Evolutionary conservation across 92 coral and sea anemone genomes (phyloP).

Genomic region (Meandrina meandrites): DNA sequence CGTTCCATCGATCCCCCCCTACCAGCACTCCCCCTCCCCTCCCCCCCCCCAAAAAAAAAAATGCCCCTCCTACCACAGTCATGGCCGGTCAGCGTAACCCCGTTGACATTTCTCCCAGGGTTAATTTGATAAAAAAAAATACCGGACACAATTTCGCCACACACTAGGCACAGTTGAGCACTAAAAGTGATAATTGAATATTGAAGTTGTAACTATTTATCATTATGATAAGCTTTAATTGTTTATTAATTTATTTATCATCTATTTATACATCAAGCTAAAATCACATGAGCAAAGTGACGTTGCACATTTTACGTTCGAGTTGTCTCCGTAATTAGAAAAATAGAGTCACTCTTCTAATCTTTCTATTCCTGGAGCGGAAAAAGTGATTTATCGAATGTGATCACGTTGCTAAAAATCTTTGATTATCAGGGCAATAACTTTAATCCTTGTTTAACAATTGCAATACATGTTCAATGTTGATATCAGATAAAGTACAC

Average conservation of each 20-base stretch:
- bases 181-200: background rate
- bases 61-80: no score
- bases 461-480: background rate
- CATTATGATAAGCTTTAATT: background rate
- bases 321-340: background rate
- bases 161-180: background rate
- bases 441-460: background rate
- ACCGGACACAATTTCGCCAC: background rate
- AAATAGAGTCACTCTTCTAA: background rate
- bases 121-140: no score
- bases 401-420: background rate
- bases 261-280: background rate
- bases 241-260: background rate
- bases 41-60: background rate
- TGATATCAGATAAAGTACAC: no score
- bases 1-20: background rate
- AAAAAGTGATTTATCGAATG: background rate
- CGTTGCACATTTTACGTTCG: background rate
- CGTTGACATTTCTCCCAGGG: background rate
- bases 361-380: slow-evolving; percentile 7
- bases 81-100: background rate
- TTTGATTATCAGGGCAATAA: no score
- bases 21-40: background rate
- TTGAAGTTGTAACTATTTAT: background rate
- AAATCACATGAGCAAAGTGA: background rate